phyloP scores from a whole-genome alignment of 2,113 vertebrate genomes.

The Globicephala melas region DNA sequence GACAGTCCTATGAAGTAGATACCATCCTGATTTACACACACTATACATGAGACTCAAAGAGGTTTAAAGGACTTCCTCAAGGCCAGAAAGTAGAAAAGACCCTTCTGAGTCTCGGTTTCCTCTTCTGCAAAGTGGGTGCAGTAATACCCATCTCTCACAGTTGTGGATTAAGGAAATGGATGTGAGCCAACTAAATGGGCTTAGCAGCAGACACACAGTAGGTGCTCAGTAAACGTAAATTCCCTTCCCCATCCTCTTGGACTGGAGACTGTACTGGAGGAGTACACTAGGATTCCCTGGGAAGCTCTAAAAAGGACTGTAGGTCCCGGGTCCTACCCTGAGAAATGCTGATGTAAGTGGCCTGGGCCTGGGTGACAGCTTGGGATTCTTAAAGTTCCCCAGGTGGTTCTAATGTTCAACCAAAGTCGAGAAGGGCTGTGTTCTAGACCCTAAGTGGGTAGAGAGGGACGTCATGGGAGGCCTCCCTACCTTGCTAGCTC shows the following conservation, averaged over 20 bases:
- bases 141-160: background rate
- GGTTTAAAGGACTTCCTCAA: background rate
- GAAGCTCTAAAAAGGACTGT: background rate
- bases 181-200: background rate
- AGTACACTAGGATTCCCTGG: background rate
- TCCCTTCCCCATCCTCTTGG: background rate
- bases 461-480: background rate
- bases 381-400: background rate
- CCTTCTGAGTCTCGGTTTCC: background rate
- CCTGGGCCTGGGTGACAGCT: background rate
- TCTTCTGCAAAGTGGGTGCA: background rate
- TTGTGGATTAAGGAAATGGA: background rate
- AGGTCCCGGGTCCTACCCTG: background rate
- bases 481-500: background rate
- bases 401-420: background rate
- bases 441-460: background rate
- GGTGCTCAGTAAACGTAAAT: background rate
- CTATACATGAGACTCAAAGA: background rate
- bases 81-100: background rate
- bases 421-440: background rate
- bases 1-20: background rate
- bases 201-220: background rate
- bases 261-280: background rate
- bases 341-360: background rate
- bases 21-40: background rate